phyloP scores from a whole-genome alignment of 2,113 vertebrate species.

The Pygoscelis adeliae region DNA sequence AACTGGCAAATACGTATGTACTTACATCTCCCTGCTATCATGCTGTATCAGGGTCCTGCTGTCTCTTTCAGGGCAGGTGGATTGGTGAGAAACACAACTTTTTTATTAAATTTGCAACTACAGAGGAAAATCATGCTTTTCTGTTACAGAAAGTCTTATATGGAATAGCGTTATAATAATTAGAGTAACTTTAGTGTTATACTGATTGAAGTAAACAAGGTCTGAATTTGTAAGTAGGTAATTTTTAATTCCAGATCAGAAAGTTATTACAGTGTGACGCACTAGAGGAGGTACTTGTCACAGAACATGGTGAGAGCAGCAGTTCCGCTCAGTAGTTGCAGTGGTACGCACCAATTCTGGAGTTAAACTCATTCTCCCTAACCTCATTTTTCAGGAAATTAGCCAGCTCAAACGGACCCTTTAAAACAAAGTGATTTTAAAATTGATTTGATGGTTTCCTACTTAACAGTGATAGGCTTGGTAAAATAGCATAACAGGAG shows the following conservation, averaged over 20 bases:
- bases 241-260: not conserved
- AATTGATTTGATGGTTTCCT: not conserved
- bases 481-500: not conserved
- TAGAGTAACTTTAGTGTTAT: not conserved
- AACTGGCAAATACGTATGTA: not conserved
- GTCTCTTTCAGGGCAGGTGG: not conserved
- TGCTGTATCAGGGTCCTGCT: not conserved
- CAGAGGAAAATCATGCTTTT: not conserved
- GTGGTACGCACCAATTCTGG: not conserved
- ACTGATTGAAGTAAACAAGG: not conserved
- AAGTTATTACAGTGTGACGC: not conserved
- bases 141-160: not conserved
- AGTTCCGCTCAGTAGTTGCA: not conserved
- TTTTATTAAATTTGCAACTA: not conserved
- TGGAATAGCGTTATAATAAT: not conserved
- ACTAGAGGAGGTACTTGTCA: not conserved
- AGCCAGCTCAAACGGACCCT: not conserved
- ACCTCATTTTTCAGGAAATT: not conserved
- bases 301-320: not conserved
- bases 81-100: not conserved
- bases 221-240: not conserved
- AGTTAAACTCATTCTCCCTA: not conserved
- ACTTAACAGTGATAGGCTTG: not conserved
- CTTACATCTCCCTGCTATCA: not conserved
- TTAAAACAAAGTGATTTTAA: conserved; percentile 7